Conservation (phyloP, 1,140 invertebrate species). For the Leptinotarsa texana region DNA sequence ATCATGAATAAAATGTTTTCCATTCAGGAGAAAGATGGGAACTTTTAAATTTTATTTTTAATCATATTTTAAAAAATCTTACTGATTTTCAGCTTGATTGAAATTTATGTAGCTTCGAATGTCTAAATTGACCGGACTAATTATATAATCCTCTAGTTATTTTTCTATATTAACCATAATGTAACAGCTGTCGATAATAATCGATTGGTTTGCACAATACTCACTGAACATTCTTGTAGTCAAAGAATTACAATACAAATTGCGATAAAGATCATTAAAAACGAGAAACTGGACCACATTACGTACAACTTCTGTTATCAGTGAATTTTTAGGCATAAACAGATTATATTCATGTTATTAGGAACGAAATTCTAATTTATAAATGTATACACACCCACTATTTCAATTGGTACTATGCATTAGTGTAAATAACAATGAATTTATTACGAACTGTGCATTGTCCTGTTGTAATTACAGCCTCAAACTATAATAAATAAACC, state of each 20-base stretch:
- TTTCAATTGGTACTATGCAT: constrained; percentile 24
- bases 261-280: constrained; percentile 12
- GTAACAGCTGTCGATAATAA: too few relatives aligned
- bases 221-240: background rate
- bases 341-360: constrained; percentile 15
- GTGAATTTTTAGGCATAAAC: constrained; percentile 11
- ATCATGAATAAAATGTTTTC: too few relatives aligned
- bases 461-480: constrained; percentile 29
- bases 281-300: constrained; percentile 1
- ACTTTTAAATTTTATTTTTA: too few relatives aligned
- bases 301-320: background rate
- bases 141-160: too few relatives aligned
- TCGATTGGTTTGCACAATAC: background rate
- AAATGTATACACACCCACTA: constrained; percentile 27
- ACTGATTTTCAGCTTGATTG: too few relatives aligned
- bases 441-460: constrained; percentile 26
- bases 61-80: too few relatives aligned
- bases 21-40: too few relatives aligned
- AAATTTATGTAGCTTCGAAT: too few relatives aligned
- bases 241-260: constrained; percentile 15
- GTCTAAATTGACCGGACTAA: too few relatives aligned
- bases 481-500: constrained; percentile 28
- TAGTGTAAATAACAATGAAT: constrained; percentile 25
- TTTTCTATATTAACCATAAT: too few relatives aligned
- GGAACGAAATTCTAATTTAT: constrained; percentile 23